Evolutionary conservation across 2,113 vertebrate genomes (phyloP), one percentile per base, ranked within the genome.

Genomic region (Aegithalos caudatus): DNA sequence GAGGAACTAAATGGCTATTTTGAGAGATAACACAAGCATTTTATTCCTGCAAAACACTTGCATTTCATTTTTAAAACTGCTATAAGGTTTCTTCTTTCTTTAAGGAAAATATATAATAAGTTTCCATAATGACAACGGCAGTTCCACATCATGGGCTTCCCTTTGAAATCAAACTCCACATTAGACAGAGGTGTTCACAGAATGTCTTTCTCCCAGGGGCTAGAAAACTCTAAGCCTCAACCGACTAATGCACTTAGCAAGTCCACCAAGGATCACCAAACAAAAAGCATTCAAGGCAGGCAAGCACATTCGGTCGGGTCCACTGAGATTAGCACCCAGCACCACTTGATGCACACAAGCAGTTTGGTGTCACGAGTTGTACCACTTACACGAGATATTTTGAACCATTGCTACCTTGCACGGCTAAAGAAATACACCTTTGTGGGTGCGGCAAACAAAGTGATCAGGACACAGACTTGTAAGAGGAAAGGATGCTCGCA

Each of bases 181-280:
- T 74, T 80, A 65, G 54, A 54, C 47, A 94, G 81, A 94, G 44
- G 61, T 66, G 88, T 42, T 93, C 80, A 14, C 65, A 57, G 40
- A 73, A 74, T 2, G 33, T 13, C 61, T 65, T 86, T 87, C 88
- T 96, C 94, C 73, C 31, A 4, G 40, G 80, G 70, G 53, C 50
- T 88, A 50, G 27, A 60, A 86, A 95, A 93, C 94, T 96, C 83
- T 48, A 76, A 82, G 29, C 70, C 93, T 94, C 77, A 69, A 71
- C 62, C 88, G 81, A 60, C 53, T 51, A 67, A 89, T 9, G 81
- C 83, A 84, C 82, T 97, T 66, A 33, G 72, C 61, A 74, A 90
- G 88, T 76, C 78, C 83, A 79, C 44, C 62, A 78, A 64, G 64
- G 66, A 82, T 61, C 93, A 81, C 47, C 92, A 96, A 76, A 93